Base-by-base conservation (phyloP, 2,797 vertebrate genomes). In the Octomys mimax region DNA sequence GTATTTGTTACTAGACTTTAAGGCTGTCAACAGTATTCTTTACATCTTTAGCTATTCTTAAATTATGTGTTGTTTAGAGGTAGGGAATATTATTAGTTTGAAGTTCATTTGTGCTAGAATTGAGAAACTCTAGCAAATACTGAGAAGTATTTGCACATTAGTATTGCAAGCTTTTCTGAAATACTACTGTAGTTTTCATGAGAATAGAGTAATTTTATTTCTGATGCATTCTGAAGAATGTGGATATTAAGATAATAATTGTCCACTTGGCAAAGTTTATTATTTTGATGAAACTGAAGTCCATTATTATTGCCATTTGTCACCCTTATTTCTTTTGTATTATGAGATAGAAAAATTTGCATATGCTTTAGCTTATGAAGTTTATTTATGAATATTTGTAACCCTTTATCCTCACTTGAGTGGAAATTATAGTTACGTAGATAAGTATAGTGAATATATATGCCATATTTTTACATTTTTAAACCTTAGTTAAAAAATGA, bases 161-260 rank as follows among this genome's bases (percentile, higher is more conserved):
- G 14, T 8, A 68, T 57, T 82, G 19, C 11, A 54, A 88, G 87
- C 24, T 92, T 21, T 87, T 57, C 10, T 70, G 33, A 91, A 31
- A 42, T 83, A 59, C 42, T 94, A 7, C 62, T 92, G 0, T 80
- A 22, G 14, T 88, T 93, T 71, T 91, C 85, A 42, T 92, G 83
- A 28, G 18, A n/a, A 87, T 8, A 70, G n/a, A 71, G 22, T 79
- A 75, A 89, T 92, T 95, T 97, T 96, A 81, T 96, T 98, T 94
- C 24, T 78, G 94, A 1, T 93, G 52, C 89, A 71, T 46, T 78
- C 92, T 82, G 95, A 84, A 88, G 94, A 97, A 62, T 80, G 64
- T 92, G 95, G 46, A 98, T 95, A n/a, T 87, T 94, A 92, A 12
- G 33, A 1, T 97, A 94, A 95, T 75, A 97, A 93, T 79, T 95